Percentiles rank a stretch among this genome's conserved stretches.
Evolutionary conservation across 2,797 vertebrate species (phyloP).

Genomic region (Spheniscus humboldti): DNA sequence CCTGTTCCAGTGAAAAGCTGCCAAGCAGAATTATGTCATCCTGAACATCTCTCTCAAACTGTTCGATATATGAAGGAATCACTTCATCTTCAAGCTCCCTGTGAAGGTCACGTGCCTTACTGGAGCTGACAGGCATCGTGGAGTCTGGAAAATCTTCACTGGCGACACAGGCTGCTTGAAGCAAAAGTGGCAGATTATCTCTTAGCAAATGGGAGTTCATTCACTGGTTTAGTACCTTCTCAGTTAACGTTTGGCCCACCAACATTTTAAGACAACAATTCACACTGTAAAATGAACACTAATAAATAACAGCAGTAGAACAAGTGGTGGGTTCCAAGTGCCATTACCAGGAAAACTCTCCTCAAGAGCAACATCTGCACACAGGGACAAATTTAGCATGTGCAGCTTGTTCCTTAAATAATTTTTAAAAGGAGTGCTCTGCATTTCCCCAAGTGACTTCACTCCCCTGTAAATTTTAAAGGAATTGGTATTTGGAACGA

Average conservation of each 20-base stretch:
- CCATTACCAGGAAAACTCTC: not conserved
- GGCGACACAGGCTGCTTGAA: not conserved
- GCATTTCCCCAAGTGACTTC: rapidly evolving
- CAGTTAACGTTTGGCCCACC: not conserved
- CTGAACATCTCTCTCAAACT: slow-evolving; percentile 82
- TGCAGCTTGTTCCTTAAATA: not conserved
- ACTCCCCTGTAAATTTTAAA: not conserved
- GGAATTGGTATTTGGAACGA: not conserved
- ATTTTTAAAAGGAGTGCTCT: not conserved
- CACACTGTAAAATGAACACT: not conserved
- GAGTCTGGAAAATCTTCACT: slow-evolving; percentile 7
- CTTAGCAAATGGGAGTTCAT: not conserved
- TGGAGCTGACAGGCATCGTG: slow-evolving; percentile 30
- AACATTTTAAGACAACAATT: not conserved
- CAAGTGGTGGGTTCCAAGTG: not conserved
- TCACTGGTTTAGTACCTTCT: not conserved
- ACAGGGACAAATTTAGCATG: not conserved
- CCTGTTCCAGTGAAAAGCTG: slow-evolving; percentile 89
- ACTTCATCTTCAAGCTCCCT: slow-evolving; percentile 70
- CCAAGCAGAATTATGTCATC: slow-evolving; percentile 87
- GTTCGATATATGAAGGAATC: slow-evolving; percentile 78
- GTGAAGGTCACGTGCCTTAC: slow-evolving; percentile 46
- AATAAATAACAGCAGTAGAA: not conserved
- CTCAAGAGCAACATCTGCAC: not conserved
- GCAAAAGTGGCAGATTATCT: not conserved